Evolutionary conservation across 2,113 vertebrate species (phyloP), one percentile per base, ranked within the genome.

Genomic region (Chelonoidis abingdonii): DNA sequence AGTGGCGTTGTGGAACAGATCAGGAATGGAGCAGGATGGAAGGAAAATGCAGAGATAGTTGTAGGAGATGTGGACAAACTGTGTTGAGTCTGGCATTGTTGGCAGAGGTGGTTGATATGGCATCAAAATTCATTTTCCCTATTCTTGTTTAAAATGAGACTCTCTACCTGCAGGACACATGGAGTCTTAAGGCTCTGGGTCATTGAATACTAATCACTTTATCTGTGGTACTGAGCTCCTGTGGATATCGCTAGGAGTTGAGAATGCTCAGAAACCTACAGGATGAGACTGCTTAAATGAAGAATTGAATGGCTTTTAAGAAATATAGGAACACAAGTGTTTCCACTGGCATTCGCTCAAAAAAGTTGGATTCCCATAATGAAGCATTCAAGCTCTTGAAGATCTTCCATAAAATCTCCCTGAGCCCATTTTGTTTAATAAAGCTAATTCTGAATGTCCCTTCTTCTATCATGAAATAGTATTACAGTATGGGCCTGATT

Each of bases 141-240:
- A 7, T n/a, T 38, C 65, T 38, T 38, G n/a, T 72, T 72, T 72
- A 72, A 72, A 72, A 38, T n/a, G 65, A 78, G 75, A 76, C 24
- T 76, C 41, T 72, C n/a, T 72, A 19, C 25, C 41, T 47, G 75
- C 12, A 29, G 25, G 75, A 47, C 22, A 82, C 52, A 50, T 5
- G 52, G 50, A 12, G 25, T 92, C 14, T 84, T 22, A 5, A 16
- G n/a, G n/a, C 29, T 59, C 62, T 90, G 41, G 35, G 5, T 72
- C 72, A 44, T 65, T 81, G 6, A 29, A 12, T 8, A 3, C 44
- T 5, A 29, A 41, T 62, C 7, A 38, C 21, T n/a, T 84, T 3
- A 1, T 22, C 56, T 41, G 31, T 49, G 49, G 10, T 50, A 31
- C 38, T 25, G 69, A n/a, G 79, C 7, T 6, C 31, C 0, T 0